Evolutionary conservation across 2,113 vertebrate genomes (phyloP), one percentile per base, ranked within the genome.

Genomic region (Rafetus swinhoei): DNA sequence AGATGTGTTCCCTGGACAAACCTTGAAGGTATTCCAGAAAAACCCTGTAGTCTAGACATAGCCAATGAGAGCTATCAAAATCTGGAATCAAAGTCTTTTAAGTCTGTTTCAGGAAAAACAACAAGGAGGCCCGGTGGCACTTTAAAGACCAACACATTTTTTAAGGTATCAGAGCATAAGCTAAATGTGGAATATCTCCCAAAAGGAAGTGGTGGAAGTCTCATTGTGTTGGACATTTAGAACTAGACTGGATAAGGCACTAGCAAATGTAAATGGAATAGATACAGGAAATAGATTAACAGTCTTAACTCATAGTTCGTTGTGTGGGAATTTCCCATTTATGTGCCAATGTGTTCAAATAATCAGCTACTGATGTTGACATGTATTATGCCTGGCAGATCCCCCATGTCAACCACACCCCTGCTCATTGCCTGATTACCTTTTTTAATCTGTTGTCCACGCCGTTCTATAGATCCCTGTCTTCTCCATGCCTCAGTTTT

Each of bases 121-220:
- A 45, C 45, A 45, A 45, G 45, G 45, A 45, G 45, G 45, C 45
- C 45, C 45, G 5, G 45, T 45, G 45, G 45, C 45, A 45, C 45
- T 45, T 45, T 45, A 45, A 45, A 45, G 45, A 45, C 45, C 45
- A 45, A 45, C 45, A 45, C 45, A 45, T 45, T 45, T 45, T 45
- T 45, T 45, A 45, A 45, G 6, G 45, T 45, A 45, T 45, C 45
- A 45, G 45, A 45, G 45, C 45, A 45, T 45, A 45, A 45, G 45
- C 45, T 45, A 45, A 45, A 85, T 72, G 65, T 60, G 19, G 5
- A 32, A 57, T 1, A 0, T n/a, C 54, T 89, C 5, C 0, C 62
- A 74, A 59, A 55, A 55, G 52, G 25, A 76, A 60, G 59, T 0
- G 0, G 39, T 60, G 87, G 85, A 89, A 86, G 52, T 56, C 0